Conservation (phyloP, 2,888 invertebrate genomes). For the Aspidiotus rigidus region DNA sequence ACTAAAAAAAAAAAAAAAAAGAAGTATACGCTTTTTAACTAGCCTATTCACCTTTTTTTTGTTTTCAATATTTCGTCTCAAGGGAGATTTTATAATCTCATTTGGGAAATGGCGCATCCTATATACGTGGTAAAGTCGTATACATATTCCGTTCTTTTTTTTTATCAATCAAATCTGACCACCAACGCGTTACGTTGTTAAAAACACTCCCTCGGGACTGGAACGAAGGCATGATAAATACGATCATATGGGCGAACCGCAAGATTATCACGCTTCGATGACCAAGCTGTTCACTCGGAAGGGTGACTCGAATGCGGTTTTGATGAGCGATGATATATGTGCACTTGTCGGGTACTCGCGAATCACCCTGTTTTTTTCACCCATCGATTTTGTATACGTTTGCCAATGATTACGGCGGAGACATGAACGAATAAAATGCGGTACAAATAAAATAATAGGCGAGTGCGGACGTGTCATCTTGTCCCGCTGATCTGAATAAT, state of each 20-base stretch:
- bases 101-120: constrained; percentile 22
- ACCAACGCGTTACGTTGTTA: constrained; percentile 31
- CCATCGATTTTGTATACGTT: too few species aligned
- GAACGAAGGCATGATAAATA: constrained; percentile 23
- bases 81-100: constrained; percentile 30
- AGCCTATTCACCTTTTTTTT: too few species aligned
- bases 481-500: too few species aligned
- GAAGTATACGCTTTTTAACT: too few species aligned
- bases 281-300: not conserved
- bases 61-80: not conserved
- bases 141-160: constrained; percentile 3
- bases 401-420: too few species aligned
- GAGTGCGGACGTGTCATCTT: too few species aligned
- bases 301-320: constrained; percentile 6
- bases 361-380: too few species aligned
- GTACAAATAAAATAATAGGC: too few species aligned
- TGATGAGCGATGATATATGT: constrained; percentile 10
- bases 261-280: constrained; percentile 17
- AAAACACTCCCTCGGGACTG: constrained; percentile 26
- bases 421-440: too few species aligned
- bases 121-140: constrained; percentile 4
- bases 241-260: constrained; percentile 28
- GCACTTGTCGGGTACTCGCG: not conserved
- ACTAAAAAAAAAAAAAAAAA: too few species aligned
- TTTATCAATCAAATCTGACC: constrained; percentile 31